Percentiles rank a stretch among this genome's conserved stretches.
phyloP scores from a whole-genome alignment of 2,113 vertebrate genomes.

The Guaruba guarouba region DNA sequence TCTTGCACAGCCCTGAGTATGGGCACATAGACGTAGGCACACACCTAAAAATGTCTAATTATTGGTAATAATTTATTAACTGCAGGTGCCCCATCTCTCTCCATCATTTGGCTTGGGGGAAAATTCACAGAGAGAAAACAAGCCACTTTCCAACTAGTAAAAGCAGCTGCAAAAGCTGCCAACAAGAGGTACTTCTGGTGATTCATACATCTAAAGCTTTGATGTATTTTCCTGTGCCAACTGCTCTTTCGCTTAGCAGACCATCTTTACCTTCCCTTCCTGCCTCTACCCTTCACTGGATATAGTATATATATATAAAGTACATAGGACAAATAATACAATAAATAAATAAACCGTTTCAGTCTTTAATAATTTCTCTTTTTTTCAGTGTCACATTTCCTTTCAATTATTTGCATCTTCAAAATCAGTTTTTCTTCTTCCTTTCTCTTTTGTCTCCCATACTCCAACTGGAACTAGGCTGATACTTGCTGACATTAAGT shows the following conservation, averaged over 20 bases:
- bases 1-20: neutral
- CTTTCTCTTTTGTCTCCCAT: neutral
- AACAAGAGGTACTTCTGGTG: neutral
- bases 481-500: neutral
- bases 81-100: neutral
- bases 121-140: neutral
- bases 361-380: neutral
- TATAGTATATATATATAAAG: neutral
- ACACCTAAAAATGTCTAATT: neutral
- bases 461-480: neutral
- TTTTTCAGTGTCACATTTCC: neutral
- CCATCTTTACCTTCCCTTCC: neutral
- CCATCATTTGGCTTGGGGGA: neutral
- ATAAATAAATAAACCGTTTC: neutral
- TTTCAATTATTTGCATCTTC: neutral
- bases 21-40: neutral
- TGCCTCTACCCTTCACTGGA: neutral
- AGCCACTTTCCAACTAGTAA: neutral
- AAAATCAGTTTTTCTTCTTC: neutral
- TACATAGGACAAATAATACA: neutral
- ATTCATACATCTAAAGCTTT: neutral
- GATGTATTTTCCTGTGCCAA: neutral
- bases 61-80: neutral
- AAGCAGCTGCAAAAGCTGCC: neutral
- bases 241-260: neutral